These are phyloP conservation scores for Cyphomyrus discorhynchus DNA, from an alignment of 2,113 vertebrate genomes.

Conservation along the genomic window DNA sequence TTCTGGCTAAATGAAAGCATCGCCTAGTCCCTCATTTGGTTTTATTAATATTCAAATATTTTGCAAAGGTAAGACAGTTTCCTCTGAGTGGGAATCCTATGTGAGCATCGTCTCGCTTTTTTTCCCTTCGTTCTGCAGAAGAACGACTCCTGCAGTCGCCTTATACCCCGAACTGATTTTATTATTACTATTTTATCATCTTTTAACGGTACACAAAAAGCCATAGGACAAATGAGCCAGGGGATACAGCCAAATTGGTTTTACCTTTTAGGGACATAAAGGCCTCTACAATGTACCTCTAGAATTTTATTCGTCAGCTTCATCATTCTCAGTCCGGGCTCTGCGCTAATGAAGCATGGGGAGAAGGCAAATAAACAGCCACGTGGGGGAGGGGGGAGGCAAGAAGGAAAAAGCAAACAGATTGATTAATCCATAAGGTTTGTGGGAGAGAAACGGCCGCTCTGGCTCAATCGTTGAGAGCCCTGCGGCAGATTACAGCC, in stretches of 20 bases:
- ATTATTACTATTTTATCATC: constrained; percentile 9
- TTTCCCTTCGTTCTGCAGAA: not conserved
- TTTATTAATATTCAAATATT: not conserved
- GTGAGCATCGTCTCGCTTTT: not conserved
- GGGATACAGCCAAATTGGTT: not conserved
- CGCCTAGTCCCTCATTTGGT: not conserved
- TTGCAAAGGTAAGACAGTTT: not conserved
- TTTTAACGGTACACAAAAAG: not conserved
- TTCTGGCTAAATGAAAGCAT: not conserved
- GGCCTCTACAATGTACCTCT: not conserved
- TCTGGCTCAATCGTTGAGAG: constrained; percentile 16
- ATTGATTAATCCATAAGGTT: constrained; percentile 26
- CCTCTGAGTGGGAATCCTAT: not conserved
- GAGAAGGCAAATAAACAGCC: not conserved
- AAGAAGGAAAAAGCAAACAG: constrained; percentile 8
- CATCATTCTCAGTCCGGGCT: constrained; percentile 2
- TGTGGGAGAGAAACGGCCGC: not conserved
- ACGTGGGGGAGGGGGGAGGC: not conserved
- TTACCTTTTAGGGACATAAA: constrained; percentile 10
- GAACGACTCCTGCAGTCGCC: not conserved
- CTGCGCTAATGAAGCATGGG: not conserved
- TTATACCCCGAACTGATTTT: not conserved
- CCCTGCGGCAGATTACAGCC: not conserved
- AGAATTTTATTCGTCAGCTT: not conserved
- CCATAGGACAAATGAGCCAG: not conserved